Base-by-base conservation (phyloP, 92 coral and sea anemone species). In the Pocillopora grandis region DNA sequence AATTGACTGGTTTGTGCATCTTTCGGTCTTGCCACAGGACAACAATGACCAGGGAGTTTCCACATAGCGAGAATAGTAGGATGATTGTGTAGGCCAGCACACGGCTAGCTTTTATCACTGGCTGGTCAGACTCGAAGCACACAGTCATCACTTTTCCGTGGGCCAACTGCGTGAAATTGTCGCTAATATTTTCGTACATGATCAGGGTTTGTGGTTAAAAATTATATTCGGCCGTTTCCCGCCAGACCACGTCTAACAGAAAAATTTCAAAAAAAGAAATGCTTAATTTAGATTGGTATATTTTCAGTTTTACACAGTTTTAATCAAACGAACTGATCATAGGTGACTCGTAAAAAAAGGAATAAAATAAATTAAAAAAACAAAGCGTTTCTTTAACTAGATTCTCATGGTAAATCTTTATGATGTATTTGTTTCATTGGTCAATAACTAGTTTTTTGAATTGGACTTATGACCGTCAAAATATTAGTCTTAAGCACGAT, bases 1-100 rank as follows among this genome's bases (percentile, higher is more conserved):
- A 88, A 61, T 83, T 84, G 58, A 88, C 85, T n/a, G 84, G 79
- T 72, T 84, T 88, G 58, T 71, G 84, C 91, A 88, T 88, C 57
- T 85, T 75, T 37, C 86, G 66, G 35, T 88, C 85, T 66, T 63
- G 85, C 68, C 88, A 77, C 23, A 88, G 76, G 27, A 84, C 86
- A 16, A 81, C 86, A 33, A 88, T 77, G 35, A 77, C 81, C 70
- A 88, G 52, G 16, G 85, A 31, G 70, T 88, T 88, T 5, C 88
- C 91, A 1, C 58, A 57, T 19, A 83, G 78, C 14, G 91, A 88
- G 36, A 88, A 57, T 49, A 88, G 48, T 8, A 69, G 56, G 13
- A 88, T 88, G 0, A 74, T 11, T 3, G 64, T 65, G 83, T 88
- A 76, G 1, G 84, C 79, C 75, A 70, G 14, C 12, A 70, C 75